Evolutionary conservation across 2,888 invertebrate genomes (phyloP), one percentile per base, ranked within the genome.

Genomic region (Ophraella communa): DNA sequence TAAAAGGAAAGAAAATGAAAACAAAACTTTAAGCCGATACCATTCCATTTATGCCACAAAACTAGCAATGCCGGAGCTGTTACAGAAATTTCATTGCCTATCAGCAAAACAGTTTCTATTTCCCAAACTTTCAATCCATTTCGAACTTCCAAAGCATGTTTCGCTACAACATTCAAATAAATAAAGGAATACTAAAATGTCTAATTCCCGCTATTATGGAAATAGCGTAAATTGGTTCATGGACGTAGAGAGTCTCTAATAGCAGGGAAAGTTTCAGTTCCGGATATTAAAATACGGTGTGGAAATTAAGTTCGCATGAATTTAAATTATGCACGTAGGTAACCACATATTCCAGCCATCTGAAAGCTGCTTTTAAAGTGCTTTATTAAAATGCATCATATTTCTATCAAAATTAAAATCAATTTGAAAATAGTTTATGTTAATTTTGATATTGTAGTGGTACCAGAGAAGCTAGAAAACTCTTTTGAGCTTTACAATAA

Each of bases 41-140:
- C 57, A 57, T 57, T 57, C 49, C 21, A 57, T 57, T 57, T 47
- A 57, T 45, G 56, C 56, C 57, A 20, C 57, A 57, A 57, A 57
- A 57, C 57, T 57, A 57, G 57, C 57, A 57, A 57, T 57, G 49
- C 57, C 47, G 57, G 33, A 57, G 57, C 57, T 57, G 57, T 57
- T 57, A 57, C 47, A 57, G 57, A 57, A 57, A 57, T 57, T 57
- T 57, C 57, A 57, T 57, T 57, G 57, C 57, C 57, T 57, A 57
- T 57, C 57, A 57, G 57, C 47, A 57, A 49, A 57, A 57, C 49
- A 57, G 57, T 57, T 57, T 57, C 57, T 57, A 57, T 57, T 57
- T 57, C 57, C 57, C 47, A 57, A 57, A 57, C 47, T 57, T 57
- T 49, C 57, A 30, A 57, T 57, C 47, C 57, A 57, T 57, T 57